Evolutionary conservation across 2,113 vertebrate species (phyloP).

Genomic region (Athene cunicularia): DNA sequence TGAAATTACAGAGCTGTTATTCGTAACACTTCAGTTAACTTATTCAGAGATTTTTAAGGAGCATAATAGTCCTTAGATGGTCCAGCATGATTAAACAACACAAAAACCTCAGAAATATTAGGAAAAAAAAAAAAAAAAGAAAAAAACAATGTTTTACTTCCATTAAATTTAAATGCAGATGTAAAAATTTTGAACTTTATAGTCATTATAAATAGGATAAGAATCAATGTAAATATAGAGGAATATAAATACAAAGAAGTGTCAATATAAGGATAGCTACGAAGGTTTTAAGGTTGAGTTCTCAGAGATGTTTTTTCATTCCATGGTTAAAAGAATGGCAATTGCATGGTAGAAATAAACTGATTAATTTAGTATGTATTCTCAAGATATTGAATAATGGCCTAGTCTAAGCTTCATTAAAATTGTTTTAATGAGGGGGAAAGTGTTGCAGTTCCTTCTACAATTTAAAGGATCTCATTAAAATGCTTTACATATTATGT

Average conservation of each 20-base stretch:
- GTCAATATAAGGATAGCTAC: background rate
- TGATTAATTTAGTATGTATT: background rate
- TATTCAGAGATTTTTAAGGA: conserved; percentile 45
- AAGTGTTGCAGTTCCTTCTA: background rate
- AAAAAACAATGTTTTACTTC: background rate
- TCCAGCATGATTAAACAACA: background rate
- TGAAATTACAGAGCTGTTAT: conserved; percentile 53
- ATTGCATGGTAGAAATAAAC: background rate
- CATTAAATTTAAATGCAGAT: background rate
- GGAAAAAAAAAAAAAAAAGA: background rate
- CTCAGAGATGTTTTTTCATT: background rate
- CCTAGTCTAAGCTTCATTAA: background rate
- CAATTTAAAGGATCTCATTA: background rate
- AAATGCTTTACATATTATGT: background rate
- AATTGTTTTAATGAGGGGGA: background rate
- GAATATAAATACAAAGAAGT: background rate
- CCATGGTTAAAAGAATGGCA: background rate
- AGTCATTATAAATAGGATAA: background rate
- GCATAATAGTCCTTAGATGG: background rate
- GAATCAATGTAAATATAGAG: background rate
- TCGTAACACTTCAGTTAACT: conserved; percentile 46
- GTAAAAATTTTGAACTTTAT: background rate
- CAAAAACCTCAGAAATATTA: background rate
- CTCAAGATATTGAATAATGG: background rate
- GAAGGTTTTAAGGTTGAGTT: background rate